phyloP scores from a whole-genome alignment of 2,113 vertebrate species.

The Collichthys lucidus region DNA sequence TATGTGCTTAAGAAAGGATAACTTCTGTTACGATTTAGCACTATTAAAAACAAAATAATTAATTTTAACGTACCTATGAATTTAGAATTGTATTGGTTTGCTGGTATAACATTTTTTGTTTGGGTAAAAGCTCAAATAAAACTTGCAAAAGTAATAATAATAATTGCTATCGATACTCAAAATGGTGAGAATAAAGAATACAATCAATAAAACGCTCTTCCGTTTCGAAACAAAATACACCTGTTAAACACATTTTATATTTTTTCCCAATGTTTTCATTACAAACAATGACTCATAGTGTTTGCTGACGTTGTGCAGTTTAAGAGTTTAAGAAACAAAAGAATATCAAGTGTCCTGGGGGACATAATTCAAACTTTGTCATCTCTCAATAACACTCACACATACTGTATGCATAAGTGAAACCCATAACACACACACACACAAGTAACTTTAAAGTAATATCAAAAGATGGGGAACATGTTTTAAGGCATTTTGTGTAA shows the following conservation, averaged over 20 bases:
- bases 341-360: background rate
- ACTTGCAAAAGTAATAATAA: background rate
- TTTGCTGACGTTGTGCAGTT: constrained; percentile 1
- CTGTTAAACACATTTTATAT: background rate
- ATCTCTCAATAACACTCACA: background rate
- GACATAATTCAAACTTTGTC: constrained; percentile 27
- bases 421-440: background rate
- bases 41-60: no score
- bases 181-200: background rate
- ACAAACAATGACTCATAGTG: constrained; percentile 3
- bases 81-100: background rate
- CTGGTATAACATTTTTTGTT: background rate
- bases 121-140: background rate
- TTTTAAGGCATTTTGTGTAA: background rate
- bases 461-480: background rate
- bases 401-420: background rate
- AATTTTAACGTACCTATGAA: no score
- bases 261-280: background rate
- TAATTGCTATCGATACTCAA: background rate
- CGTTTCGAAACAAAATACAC: background rate
- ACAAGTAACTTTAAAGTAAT: no score
- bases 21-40: no score
- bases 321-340: constrained; percentile 7
- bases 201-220: background rate
- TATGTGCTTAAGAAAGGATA: no score